Evolutionary conservation across 2,888 invertebrate genomes (phyloP).

Genomic region (Rapana venosa): DNA sequence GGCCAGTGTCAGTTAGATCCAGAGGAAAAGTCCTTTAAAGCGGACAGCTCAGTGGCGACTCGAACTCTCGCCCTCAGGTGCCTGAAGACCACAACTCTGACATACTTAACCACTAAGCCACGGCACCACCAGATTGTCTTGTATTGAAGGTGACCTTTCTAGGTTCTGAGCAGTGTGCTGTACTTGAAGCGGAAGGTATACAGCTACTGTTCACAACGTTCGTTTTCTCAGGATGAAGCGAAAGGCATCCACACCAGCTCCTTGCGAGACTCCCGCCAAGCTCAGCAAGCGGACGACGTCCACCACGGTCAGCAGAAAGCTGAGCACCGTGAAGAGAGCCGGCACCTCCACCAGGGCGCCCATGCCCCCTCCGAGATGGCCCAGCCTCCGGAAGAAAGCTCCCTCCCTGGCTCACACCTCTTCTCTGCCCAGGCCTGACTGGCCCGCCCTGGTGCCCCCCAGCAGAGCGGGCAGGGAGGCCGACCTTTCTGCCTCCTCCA

Average conservation of each 20-base stretch:
- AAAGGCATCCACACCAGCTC: conserved; percentile 57
- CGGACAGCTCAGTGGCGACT: too few relatives aligned
- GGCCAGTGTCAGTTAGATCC: too few relatives aligned
- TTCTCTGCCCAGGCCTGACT: conserved; percentile 37
- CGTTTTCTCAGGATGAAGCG: conserved; percentile 53
- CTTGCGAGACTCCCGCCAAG: conserved; percentile 57
- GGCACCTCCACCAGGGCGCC: conserved; percentile 30
- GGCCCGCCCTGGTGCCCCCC: conserved; percentile 39
- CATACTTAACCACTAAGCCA: too few relatives aligned
- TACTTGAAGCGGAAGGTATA: too few relatives aligned
- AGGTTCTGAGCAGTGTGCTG: too few relatives aligned
- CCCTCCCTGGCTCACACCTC: neutral
- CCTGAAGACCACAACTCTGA: too few relatives aligned
- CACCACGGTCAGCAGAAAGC: conserved; percentile 48
- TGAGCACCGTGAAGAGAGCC: conserved; percentile 37
- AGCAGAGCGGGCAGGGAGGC: neutral
- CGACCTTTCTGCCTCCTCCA: neutral
- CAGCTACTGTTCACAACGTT: neutral
- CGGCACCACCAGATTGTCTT: too few relatives aligned
- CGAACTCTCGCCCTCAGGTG: too few relatives aligned
- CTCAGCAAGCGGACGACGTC: conserved; percentile 57
- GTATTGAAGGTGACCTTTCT: too few relatives aligned
- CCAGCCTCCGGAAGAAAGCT: conserved; percentile 28
- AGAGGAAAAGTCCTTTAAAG: too few relatives aligned
- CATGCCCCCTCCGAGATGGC: conserved; percentile 44